Base-by-base conservation (phyloP, 1,140 invertebrate genomes). In the Cepaea nemoralis region DNA sequence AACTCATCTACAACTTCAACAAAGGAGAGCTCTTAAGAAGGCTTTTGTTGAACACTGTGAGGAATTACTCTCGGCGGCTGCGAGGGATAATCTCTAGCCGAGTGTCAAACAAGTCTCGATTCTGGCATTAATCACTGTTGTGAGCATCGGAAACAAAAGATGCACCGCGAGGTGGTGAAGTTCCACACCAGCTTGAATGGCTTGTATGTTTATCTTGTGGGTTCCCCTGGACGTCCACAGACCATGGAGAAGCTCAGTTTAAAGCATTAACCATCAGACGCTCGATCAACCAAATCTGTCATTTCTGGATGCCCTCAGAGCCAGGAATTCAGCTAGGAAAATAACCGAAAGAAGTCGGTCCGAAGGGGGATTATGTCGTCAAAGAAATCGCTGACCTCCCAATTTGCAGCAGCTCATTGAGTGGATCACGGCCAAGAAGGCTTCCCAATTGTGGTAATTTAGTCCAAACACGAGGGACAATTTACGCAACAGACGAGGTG, bases 21-120 rank as follows among this genome's bases (percentile, higher is more conserved):
- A 67, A 12, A 45, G n/a, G n/a, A 40, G 24, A 14, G 33, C 37
- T 31, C 16, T 31, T 6, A 55, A 2, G 27, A 6, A 27, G 59
- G 27, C 27, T 31, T 63, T 78, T 40, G 63, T 69, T 45, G 77
- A 69, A 35, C 24, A 42, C 40, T 35, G 39, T 40, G 31, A 5
- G n/a, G 77, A 3, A 22, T 78, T 69, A 78, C 77, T 31, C 31
- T 59, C 67, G 77, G 77, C 45, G 63, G 42, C 31, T 55, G 35
- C 40, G 27, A 48, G 40, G 31, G 40, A 45, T 10, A 48, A 33
- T 1, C 73, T 75, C n/a, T 31, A 63, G 59, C 59, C 59, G 16
- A 63, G 59, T 63, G 59, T 63, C 59, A 63, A 31, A 63, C 59
- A 63, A 55, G 5, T 27, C 10, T 2, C 2, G 59, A 63, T 63